Evolutionary conservation across 1,140 invertebrate species (phyloP).

Genomic region (Drosophila sproati): DNA sequence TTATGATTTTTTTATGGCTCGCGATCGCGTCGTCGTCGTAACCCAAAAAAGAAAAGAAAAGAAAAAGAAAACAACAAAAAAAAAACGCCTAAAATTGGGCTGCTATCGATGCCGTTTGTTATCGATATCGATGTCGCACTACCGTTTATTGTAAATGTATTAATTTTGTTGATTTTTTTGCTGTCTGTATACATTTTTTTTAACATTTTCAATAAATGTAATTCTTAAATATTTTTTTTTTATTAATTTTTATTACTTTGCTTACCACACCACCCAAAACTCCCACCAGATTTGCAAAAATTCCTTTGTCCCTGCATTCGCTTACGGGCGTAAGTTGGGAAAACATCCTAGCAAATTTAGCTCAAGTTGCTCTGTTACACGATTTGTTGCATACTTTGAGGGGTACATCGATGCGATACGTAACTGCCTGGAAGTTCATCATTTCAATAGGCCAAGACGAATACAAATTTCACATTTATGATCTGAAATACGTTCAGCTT

Average conservation of each 20-base stretch:
- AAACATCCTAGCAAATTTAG: slow-evolving; percentile 1
- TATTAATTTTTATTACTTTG: slow-evolving; percentile 19
- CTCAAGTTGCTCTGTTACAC: neutral
- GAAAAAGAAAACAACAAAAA: slow-evolving; percentile 2
- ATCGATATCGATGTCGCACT: slow-evolving; percentile 76
- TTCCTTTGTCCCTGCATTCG: neutral
- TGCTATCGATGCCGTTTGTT: slow-evolving; percentile 65
- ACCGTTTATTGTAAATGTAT: slow-evolving; percentile 82
- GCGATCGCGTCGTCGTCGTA: slow-evolving; percentile 44
- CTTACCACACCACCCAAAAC: neutral
- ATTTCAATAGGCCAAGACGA: too few species aligned
- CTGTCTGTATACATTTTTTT: slow-evolving; percentile 82
- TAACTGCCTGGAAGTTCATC: too few species aligned
- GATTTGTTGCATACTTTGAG: slow-evolving; percentile 39
- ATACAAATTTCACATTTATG: too few species aligned
- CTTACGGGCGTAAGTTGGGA: neutral
- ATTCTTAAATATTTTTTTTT: slow-evolving; percentile 69
- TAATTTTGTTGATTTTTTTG: slow-evolving; percentile 83
- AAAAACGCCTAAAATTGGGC: slow-evolving; percentile 49
- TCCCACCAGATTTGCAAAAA: neutral
- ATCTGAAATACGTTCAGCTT: too few species aligned
- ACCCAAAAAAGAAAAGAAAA: slow-evolving; percentile 24
- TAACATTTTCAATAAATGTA: slow-evolving; percentile 83
- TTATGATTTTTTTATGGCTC: slow-evolving; percentile 22
- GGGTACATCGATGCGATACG: neutral